Conservation (phyloP, 2,113 vertebrate species). For the Heloderma charlesbogerti region DNA sequence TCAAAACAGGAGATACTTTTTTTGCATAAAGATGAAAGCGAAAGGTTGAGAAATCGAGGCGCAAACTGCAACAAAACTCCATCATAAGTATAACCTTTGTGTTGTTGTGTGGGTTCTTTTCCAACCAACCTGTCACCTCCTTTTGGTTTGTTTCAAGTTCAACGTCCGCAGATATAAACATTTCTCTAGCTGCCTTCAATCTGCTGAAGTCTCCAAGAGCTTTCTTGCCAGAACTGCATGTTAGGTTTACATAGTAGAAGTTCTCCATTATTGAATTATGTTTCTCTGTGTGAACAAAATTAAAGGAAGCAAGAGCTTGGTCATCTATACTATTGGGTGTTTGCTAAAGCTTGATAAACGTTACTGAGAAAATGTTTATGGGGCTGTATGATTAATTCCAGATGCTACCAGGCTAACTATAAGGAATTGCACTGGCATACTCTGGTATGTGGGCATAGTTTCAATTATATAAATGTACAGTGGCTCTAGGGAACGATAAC, state of each 20-base stretch:
- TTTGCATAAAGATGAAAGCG: slow-evolving; percentile 62
- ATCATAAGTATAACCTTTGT: slow-evolving; percentile 49
- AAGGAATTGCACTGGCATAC: slow-evolving; percentile 7
- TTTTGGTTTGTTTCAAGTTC: slow-evolving; percentile 92
- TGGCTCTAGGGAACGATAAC: neutral
- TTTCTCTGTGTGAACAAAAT: slow-evolving; percentile 87
- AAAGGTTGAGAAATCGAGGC: slow-evolving; percentile 67
- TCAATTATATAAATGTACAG: neutral
- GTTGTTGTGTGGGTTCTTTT: slow-evolving; percentile 64
- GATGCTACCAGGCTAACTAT: slow-evolving; percentile 13
- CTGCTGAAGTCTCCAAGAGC: slow-evolving; percentile 83
- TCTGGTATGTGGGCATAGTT: neutral
- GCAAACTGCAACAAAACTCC: slow-evolving; percentile 57
- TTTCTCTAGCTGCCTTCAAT: slow-evolving; percentile 82
- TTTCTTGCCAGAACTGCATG: slow-evolving; percentile 85
- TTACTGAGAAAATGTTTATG: slow-evolving; percentile 32
- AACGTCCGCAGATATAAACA: slow-evolving; percentile 91
- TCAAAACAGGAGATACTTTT: slow-evolving; percentile 98
- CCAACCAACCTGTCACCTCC: slow-evolving; percentile 99
- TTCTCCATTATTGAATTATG: slow-evolving; percentile 90
- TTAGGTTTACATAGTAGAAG: slow-evolving; percentile 93
- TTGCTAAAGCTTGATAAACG: slow-evolving; percentile 36
- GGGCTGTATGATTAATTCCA: slow-evolving; percentile 50
- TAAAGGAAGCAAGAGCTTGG: slow-evolving; percentile 76
- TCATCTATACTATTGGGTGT: slow-evolving; percentile 58